These are phyloP conservation scores for Marisa cornuarietis DNA, from an alignment of 1,140 invertebrate species.

Conservation along the genomic window DNA sequence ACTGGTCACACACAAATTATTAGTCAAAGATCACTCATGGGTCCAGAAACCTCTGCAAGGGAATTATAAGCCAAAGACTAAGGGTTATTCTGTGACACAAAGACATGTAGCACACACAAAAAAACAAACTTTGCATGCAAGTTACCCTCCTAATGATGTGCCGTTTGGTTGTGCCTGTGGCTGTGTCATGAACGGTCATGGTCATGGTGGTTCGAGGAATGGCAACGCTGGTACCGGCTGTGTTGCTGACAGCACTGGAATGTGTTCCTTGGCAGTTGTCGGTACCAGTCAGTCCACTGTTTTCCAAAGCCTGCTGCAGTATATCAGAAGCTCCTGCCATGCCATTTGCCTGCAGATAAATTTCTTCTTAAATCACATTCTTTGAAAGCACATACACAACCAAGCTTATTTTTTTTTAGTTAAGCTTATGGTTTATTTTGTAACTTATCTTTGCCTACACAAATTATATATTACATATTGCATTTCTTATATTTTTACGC, in stretches of 20 bases:
- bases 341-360: not conserved
- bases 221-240: constrained; percentile 19
- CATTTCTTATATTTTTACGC: too few species aligned
- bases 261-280: constrained; percentile 45
- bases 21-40: too few species aligned
- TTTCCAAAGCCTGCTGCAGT: constrained; percentile 72
- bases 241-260: constrained; percentile 4
- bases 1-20: too few species aligned
- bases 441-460: too few species aligned
- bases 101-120: not conserved
- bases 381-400: too few species aligned
- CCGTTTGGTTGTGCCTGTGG: constrained; percentile 62
- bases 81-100: too few species aligned
- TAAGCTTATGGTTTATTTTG: too few species aligned
- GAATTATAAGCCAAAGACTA: too few species aligned
- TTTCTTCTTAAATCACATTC: not conserved
- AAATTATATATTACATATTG: too few species aligned
- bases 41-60: too few species aligned
- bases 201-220: constrained; percentile 28
- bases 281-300: constrained; percentile 68
- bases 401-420: too few species aligned
- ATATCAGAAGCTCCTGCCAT: constrained; percentile 67
- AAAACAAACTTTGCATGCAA: not conserved
- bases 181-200: constrained; percentile 62
- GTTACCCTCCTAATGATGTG: constrained; percentile 69